These are phyloP conservation scores for Oreonectes daqikongensis DNA, from an alignment of 2,797 vertebrate species.

Conservation along the genomic window DNA sequence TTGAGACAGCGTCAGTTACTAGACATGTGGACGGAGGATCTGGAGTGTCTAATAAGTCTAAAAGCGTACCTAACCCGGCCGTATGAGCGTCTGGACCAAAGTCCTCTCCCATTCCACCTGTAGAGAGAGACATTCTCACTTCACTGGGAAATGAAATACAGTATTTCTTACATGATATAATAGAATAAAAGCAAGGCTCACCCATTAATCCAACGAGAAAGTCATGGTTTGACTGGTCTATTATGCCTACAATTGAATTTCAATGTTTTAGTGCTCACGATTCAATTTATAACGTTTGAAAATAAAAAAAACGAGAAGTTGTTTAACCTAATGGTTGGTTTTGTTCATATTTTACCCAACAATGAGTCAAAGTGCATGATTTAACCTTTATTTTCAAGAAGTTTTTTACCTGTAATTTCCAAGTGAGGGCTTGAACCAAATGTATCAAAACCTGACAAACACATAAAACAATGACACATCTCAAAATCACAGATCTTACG, in stretches of 20 bases:
- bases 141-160: background rate
- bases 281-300: no score
- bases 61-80: constrained; percentile 58
- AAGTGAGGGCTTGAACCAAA: constrained; percentile 60
- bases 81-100: constrained; percentile 55
- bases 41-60: constrained; percentile 40
- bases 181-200: constrained; percentile 46
- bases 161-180: background rate
- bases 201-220: constrained; percentile 70
- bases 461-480: background rate
- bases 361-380: background rate
- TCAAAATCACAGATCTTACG: no score
- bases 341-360: no score
- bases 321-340: no score
- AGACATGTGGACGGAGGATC: constrained; percentile 52
- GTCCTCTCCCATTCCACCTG: constrained; percentile 57
- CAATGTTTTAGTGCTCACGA: background rate
- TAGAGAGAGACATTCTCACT: constrained; percentile 36
- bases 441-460: constrained; percentile 54
- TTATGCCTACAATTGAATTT: constrained; percentile 56
- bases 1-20: constrained; percentile 48
- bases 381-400: background rate
- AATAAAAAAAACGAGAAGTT: no score
- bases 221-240: constrained; percentile 65
- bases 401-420: constrained; percentile 66